These are phyloP conservation scores for Hassar affinis DNA, from an alignment of 2,113 vertebrate genomes.

Conservation along the genomic window DNA sequence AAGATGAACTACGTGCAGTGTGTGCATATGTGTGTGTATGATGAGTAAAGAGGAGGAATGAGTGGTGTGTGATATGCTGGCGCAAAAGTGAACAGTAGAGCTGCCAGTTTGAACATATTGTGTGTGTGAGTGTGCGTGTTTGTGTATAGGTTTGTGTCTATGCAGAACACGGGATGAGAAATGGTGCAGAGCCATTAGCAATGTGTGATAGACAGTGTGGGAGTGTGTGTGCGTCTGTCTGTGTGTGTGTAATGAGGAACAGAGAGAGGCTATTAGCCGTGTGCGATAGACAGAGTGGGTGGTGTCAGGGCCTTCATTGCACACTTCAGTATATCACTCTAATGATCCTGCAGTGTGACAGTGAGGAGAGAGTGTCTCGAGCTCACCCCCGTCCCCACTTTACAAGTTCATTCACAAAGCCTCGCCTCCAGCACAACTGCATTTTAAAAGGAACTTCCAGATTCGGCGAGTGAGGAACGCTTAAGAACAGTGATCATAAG, in stretches of 20 bases:
- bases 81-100: not conserved
- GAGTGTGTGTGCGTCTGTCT: not conserved
- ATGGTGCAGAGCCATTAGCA: constrained; percentile 3
- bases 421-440: not conserved
- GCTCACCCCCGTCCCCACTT: not conserved
- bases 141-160: constrained; percentile 23
- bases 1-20: not conserved
- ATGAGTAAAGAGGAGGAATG: not conserved
- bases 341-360: constrained; percentile 35
- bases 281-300: constrained; percentile 36
- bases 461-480: not conserved
- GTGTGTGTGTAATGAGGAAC: not conserved
- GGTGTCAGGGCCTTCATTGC: constrained; percentile 28
- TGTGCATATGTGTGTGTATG: not conserved
- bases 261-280: not conserved
- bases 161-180: not conserved
- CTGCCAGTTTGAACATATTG: not conserved
- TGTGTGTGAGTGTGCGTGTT: constrained; percentile 12
- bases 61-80: constrained; percentile 1
- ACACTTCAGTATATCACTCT: constrained; percentile 27
- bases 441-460: not conserved
- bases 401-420: not conserved
- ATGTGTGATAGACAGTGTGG: constrained; percentile 10
- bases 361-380: constrained; percentile 9
- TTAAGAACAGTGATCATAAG: constrained; percentile 1